phyloP scores from a whole-genome alignment of 2,888 invertebrate genomes.

The Salticus scenicus region DNA sequence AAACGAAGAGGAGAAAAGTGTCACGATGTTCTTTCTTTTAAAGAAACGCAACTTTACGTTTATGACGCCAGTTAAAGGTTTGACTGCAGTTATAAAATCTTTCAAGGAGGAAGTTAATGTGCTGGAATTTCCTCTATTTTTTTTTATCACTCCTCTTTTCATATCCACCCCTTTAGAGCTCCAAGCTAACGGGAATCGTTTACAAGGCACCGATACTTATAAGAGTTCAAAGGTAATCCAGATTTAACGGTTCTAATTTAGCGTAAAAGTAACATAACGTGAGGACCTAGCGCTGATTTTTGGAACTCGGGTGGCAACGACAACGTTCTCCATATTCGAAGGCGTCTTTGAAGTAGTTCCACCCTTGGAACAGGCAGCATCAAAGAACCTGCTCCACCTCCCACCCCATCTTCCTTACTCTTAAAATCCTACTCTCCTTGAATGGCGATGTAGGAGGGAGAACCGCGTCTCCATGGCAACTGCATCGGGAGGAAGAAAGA shows the following conservation, averaged over 20 bases:
- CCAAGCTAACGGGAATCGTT: conserved; percentile 9
- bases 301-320: background rate
- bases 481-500: conserved; percentile 43
- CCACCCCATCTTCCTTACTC: conserved; percentile 24
- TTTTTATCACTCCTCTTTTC: background rate
- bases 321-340: background rate
- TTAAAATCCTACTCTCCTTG: conserved; percentile 45
- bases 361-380: background rate
- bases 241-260: conserved; percentile 36
- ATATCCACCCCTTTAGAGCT: background rate
- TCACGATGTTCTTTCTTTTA: no score
- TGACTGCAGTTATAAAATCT: background rate
- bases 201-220: background rate
- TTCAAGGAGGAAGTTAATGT: background rate
- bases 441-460: conserved; percentile 45
- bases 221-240: conserved; percentile 29
- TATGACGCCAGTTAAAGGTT: background rate
- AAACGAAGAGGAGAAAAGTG: no score
- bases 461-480: conserved; percentile 29
- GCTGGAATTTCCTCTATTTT: background rate
- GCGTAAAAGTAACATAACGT: conserved; percentile 24
- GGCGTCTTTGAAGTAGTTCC: conserved; percentile 10
- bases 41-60: background rate
- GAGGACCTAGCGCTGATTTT: background rate
- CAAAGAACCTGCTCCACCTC: background rate